Evolutionary conservation across 2,113 vertebrate species (phyloP), one percentile per base, ranked within the genome.

Genomic region (Acrocephalus arundinaceus): DNA sequence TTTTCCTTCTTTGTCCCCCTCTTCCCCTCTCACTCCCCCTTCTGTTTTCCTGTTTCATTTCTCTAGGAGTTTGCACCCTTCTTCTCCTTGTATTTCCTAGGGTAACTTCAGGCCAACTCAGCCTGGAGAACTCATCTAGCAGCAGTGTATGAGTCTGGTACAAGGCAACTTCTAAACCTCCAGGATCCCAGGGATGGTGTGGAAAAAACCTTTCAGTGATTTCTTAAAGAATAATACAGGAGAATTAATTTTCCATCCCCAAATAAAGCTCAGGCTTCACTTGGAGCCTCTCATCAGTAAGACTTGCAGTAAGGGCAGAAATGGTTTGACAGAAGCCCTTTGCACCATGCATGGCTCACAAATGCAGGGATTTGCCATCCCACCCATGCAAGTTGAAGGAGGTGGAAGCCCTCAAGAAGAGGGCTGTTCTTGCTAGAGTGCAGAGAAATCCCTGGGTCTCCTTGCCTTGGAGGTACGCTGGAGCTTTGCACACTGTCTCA

Each of bases 361-460:
- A 37, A 46, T 13, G 7, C 21, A 21, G 49, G 39, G 39, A 23
- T 45, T 33, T 77, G 46, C 61, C 30, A 65, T 43, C 25, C 15
- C 23, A 59, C 16, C 24, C 65, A 10, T 10, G 13, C 1, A 8
- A 59, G 28, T 0, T 14, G 2, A 6, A 48, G 58, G 33, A 80
- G 30, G 9, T 61, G 20, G 31, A 76, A 63, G 39, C 18, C 45
- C 2, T 2, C 15, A 49, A 62, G 65, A 24, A 63, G n/a, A 45
- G 10, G 7, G 8, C 31, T 7, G 4, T 21, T 14, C 46, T 33
- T 23, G 46, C 24, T 5, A 2, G 49, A 61, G 16, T 0, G 0
- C 63, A 59, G 46, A 43, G 55, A 43, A 46, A 52, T 6, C 73
- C 28, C 37, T 9, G 17, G 0, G 13, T 43, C 25, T 57, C 46